Evolutionary conservation across 2,888 invertebrate species (phyloP), one percentile per base, ranked within the genome.

Genomic region (Podotricha telesiphe): DNA sequence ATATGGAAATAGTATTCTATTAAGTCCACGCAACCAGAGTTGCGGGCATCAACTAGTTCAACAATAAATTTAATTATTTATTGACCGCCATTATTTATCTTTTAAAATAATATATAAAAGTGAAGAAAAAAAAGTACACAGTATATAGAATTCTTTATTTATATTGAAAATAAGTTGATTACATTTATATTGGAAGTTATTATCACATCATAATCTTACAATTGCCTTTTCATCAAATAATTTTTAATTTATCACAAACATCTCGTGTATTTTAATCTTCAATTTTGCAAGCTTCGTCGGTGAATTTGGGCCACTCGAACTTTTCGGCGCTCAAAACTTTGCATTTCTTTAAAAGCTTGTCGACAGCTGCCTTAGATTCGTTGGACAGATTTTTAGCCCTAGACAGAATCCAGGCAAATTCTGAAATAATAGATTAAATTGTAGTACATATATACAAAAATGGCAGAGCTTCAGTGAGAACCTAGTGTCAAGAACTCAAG

Each of bases 341-440:
- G 17, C 63, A 62, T 6, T 82, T 70, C 62, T 87, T 86, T 34
- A 91, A 68, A 81, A 81, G 87, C 15, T 81, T 78, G 15, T 69
- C 69, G 5, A 69, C 56, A 2, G 48, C 37, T 15, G 56, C 17
- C 47, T 67, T 72, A n/a, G 59, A 11, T 15, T n/a, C 48, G 69
- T 87, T 86, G 0, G 89, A 86, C 0, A 86, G 81, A 0, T 81
- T 78, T 77, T 89, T 87, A 6, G 86, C 82, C 55, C 91, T 81
- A 40, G 91, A 84, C 0, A 91, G 80, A 15, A 91, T 76, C 91
- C 91, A 91, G 20, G 81, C 77, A 63, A 79, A 82, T 34, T 86
- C 91, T 92, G 82, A 11, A 70, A 65, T 11, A 50, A 34, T 22
- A 50, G 13, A 15, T 11, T 45, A 28, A 17, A 8, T 11, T 22